These are phyloP conservation scores for Caretta caretta DNA, from an alignment of 2,113 vertebrate genomes.

Conservation along the genomic window DNA sequence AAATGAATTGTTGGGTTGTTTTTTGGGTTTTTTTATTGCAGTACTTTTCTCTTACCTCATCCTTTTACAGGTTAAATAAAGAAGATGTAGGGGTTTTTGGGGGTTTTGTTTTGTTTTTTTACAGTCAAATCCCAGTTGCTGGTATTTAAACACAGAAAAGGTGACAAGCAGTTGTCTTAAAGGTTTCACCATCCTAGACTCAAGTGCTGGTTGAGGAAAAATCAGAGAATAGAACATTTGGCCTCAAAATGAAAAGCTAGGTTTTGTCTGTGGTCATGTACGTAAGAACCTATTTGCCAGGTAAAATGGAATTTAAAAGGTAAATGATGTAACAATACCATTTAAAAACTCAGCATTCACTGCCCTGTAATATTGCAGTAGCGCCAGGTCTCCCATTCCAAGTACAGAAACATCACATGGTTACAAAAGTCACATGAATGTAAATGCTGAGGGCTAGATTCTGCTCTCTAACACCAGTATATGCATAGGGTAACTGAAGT, in stretches of 20 bases:
- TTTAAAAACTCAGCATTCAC: not conserved
- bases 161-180: not conserved
- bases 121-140: not conserved
- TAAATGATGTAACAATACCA: not conserved
- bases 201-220: not conserved
- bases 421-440: not conserved
- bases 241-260: not conserved
- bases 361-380: not conserved
- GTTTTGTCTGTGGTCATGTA: not conserved
- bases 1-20: not conserved
- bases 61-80: not conserved
- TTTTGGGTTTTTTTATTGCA: not conserved
- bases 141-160: not conserved
- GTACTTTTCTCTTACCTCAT: not conserved
- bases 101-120: rapidly evolving
- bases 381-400: not conserved
- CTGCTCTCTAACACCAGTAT: conserved; percentile 35
- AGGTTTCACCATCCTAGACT: not conserved
- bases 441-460: not conserved
- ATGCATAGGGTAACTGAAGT: conserved; percentile 44
- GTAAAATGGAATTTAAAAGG: not conserved
- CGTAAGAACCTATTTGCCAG: not conserved
- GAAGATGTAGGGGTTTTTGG: not conserved
- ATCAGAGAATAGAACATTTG: not conserved
- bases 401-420: not conserved